Evolutionary conservation across 2,888 invertebrate species (phyloP).

Genomic region (Junonia oenone): DNA sequence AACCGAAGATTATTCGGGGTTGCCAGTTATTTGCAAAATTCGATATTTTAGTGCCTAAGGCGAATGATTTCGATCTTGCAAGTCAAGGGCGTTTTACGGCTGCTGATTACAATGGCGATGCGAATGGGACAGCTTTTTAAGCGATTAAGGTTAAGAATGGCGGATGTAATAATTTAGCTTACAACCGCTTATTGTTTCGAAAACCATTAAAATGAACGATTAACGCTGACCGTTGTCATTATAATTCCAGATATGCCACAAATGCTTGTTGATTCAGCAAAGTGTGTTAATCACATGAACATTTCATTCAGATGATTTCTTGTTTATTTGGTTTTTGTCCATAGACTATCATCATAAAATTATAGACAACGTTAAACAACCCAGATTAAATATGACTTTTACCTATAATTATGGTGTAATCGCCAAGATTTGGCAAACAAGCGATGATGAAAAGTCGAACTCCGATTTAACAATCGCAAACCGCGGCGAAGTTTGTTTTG

Average conservation of each 20-base stretch:
- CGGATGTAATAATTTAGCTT: constrained; percentile 53
- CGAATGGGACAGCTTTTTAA: constrained; percentile 46
- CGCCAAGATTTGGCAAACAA: background rate
- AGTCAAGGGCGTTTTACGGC: constrained; percentile 38
- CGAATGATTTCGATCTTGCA: constrained; percentile 27
- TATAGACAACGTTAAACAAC: too few relatives aligned
- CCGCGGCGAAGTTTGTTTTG: constrained; percentile 16
- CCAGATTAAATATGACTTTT: too few relatives aligned
- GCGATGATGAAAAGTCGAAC: background rate
- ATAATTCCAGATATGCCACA: background rate
- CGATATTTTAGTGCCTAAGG: constrained; percentile 39
- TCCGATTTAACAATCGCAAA: background rate
- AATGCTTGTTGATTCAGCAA: background rate
- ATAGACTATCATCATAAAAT: too few relatives aligned
- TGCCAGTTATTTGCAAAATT: constrained; percentile 56
- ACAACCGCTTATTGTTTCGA: constrained; percentile 33
- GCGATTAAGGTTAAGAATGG: constrained; percentile 42
- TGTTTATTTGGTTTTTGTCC: too few relatives aligned
- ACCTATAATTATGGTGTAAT: background rate
- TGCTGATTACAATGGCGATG: constrained; percentile 45
- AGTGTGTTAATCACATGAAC: too few relatives aligned
- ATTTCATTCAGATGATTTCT: too few relatives aligned
- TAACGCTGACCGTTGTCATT: background rate
- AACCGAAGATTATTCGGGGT: constrained; percentile 48
- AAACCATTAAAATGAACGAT: constrained; percentile 34